Conservation (phyloP, 2,888 invertebrate species). For the Heliconius aoede region DNA sequence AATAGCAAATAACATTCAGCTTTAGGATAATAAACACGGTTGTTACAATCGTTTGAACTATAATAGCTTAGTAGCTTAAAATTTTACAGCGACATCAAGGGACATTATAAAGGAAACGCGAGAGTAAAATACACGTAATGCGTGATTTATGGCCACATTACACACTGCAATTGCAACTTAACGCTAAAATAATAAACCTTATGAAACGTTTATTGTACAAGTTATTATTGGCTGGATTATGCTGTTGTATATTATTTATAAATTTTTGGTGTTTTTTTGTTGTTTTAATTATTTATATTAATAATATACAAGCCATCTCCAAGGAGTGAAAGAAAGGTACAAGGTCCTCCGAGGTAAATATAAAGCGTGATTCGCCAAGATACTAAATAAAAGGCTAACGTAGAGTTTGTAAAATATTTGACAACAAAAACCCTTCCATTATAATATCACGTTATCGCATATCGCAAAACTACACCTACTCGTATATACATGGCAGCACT, state of each 20-base stretch:
- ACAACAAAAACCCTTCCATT: background rate
- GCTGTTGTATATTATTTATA: background rate
- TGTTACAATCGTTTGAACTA: slow-evolving; percentile 52
- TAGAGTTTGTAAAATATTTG: background rate
- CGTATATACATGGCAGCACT: background rate
- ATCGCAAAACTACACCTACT: background rate
- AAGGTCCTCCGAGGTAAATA: no score
- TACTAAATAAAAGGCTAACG: background rate
- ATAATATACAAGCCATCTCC: no score
- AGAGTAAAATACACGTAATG: slow-evolving; percentile 60
- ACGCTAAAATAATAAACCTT: slow-evolving; percentile 27
- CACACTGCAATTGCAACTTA: slow-evolving; percentile 37
- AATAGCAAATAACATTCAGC: background rate
- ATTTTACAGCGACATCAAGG: slow-evolving; percentile 61
- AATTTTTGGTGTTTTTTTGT: background rate
- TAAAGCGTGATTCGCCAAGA: no score
- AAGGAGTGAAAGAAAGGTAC: no score
- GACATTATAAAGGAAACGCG: slow-evolving; percentile 64
- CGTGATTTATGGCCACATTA: slow-evolving; percentile 57
- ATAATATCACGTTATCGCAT: background rate
- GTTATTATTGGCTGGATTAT: slow-evolving; percentile 13
- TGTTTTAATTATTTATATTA: no score
- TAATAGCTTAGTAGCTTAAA: slow-evolving; percentile 56
- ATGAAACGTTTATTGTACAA: background rate
- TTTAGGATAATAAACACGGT: slow-evolving; percentile 28